Conservation (phyloP, 2,797 vertebrate genomes). For the Otolemur crassicaudatus region DNA sequence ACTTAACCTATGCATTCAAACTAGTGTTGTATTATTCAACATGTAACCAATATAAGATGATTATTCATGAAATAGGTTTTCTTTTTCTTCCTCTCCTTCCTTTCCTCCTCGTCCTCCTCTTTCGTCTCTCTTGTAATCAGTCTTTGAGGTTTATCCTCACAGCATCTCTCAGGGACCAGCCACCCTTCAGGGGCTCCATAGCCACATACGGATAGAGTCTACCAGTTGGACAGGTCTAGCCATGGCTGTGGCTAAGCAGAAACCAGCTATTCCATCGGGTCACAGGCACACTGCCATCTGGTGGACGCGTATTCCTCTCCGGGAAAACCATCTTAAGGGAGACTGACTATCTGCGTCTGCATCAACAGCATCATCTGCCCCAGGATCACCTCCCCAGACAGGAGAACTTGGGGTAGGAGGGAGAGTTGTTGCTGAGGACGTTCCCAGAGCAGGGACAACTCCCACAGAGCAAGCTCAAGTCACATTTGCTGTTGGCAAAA, state of each 20-base stretch:
- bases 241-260: accelerated
- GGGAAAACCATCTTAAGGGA: not conserved
- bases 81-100: not conserved
- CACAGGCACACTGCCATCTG: conserved; percentile 53
- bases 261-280: accelerated
- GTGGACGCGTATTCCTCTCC: not conserved
- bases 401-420: not conserved
- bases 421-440: accelerated
- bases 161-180: not conserved
- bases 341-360: accelerated
- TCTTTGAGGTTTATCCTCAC: not conserved
- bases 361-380: accelerated
- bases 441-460: not conserved
- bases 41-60: not conserved
- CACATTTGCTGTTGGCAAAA: accelerated
- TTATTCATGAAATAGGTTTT: not conserved
- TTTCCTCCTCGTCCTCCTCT: no score
- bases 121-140: not conserved
- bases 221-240: accelerated
- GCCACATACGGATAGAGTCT: accelerated
- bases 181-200: not conserved
- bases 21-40: not conserved
- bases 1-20: not conserved
- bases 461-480: not conserved
- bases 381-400: not conserved